Evolutionary conservation across 1,140 invertebrate genomes (phyloP).

Genomic region (Zophobas morio): DNA sequence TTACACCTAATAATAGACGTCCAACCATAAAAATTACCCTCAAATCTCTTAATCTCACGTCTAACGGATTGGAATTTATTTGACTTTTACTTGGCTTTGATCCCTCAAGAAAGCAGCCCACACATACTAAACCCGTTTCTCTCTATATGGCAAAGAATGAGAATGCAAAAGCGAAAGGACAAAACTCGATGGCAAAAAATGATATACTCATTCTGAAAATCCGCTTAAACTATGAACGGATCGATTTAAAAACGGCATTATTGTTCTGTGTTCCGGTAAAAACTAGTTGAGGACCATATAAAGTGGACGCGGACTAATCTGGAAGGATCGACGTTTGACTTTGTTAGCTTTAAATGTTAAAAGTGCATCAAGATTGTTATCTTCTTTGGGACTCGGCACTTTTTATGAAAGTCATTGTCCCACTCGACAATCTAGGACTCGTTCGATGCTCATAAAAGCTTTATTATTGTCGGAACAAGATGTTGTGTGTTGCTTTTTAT

Average conservation of each 20-base stretch:
- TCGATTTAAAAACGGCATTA: no score
- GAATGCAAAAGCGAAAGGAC: no score
- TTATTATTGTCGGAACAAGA: no score
- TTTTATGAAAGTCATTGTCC: background rate
- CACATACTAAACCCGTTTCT: background rate
- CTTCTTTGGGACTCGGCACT: background rate
- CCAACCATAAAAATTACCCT: conserved; percentile 1
- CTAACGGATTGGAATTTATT: background rate
- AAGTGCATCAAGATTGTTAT: conserved; percentile 6
- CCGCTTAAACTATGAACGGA: no score
- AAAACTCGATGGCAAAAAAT: no score
- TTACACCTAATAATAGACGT: conserved; percentile 8
- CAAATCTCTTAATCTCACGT: background rate
- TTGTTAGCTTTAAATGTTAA: background rate
- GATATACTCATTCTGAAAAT: no score
- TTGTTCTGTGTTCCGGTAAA: no score
- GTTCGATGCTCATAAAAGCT: background rate
- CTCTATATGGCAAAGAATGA: background rate
- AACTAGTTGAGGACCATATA: no score
- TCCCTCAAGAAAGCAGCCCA: background rate
- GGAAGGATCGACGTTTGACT: background rate
- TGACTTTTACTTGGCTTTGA: background rate
- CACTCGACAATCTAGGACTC: background rate
- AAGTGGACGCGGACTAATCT: no score
- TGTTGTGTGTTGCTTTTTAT: no score